Base-by-base conservation (phyloP, 2,113 vertebrate genomes). In the Ceuthmochares aereus region DNA sequence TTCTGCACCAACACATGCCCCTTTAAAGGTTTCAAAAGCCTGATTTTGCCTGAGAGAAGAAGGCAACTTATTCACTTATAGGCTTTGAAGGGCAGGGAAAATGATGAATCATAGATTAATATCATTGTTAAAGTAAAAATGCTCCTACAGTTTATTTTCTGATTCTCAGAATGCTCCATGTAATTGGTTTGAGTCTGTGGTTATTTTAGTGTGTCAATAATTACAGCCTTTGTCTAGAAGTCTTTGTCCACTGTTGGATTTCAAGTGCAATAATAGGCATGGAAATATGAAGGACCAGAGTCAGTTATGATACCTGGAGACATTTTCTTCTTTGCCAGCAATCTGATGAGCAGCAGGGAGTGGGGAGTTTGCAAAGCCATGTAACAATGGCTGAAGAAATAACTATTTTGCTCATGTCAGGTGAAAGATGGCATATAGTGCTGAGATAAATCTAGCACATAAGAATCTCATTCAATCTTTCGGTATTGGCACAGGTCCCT, bases 1-100 rank as follows among this genome's bases (percentile, higher is more conserved):
- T 45, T 91, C 70, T 91, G 13, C 51, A 78, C 32, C 0, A 0
- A 30, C 32, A 36, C 23, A 10, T 4, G 3, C 6, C 9, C 4
- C 20, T 29, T 42, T 32, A 25, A 55, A 64, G 15, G 8, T 85
- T 77, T 25, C 18, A 77, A 56, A 70, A 47, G 8, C 14, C 12
- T n/a, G 51, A 42, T 9, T 62, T 83, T 59, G 52, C 13, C 32
- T 70, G 56, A 74, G 10, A 70, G 56, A 52, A 66, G 42, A 81
- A 88, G 77, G 14, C 18, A 77, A 49, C 21, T 29, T 21, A 34
- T 8, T 85, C 26, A 27, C 49, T 56, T 45, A 42, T 1, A 55
- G 72, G 59, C 40, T 69, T 74, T 88, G 69, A 85, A 88, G 42
- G 34, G 27, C 34, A 60, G 29, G 6, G 9, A 58, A 74, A 74